Conservation (phyloP, 1,140 invertebrate species). For the Magallana gigas region DNA sequence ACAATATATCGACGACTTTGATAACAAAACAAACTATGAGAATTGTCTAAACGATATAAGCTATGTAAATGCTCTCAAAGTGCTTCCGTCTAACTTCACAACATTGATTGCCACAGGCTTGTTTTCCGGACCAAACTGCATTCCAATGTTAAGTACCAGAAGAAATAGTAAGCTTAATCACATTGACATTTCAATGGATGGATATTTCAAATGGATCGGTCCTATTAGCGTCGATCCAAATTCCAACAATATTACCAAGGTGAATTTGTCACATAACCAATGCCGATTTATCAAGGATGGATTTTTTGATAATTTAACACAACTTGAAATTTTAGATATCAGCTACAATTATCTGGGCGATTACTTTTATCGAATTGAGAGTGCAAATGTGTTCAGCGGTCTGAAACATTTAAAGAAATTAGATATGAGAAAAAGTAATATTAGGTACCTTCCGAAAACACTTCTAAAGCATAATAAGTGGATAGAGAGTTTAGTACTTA, state of each 20-base stretch:
- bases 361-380: neutral
- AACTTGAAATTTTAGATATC: neutral
- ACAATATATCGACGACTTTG: no score
- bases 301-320: constrained; percentile 12
- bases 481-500: neutral
- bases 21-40: neutral
- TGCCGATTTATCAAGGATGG: neutral
- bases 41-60: no score
- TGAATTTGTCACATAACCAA: constrained; percentile 10
- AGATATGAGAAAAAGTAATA: neutral
- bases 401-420: neutral
- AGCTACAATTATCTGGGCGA: neutral
- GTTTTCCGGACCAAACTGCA: no score
- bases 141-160: no score
- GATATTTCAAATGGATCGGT: neutral
- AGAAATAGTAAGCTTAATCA: no score
- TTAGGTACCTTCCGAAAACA: neutral
- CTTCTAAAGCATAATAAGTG: neutral
- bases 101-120: no score
- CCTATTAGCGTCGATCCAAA: neutral
- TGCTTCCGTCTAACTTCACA: no score
- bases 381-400: neutral
- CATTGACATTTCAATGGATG: no score
- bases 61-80: no score
- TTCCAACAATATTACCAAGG: neutral